Conservation (phyloP, 2,113 vertebrate genomes). For the Propithecus coquereli region DNA sequence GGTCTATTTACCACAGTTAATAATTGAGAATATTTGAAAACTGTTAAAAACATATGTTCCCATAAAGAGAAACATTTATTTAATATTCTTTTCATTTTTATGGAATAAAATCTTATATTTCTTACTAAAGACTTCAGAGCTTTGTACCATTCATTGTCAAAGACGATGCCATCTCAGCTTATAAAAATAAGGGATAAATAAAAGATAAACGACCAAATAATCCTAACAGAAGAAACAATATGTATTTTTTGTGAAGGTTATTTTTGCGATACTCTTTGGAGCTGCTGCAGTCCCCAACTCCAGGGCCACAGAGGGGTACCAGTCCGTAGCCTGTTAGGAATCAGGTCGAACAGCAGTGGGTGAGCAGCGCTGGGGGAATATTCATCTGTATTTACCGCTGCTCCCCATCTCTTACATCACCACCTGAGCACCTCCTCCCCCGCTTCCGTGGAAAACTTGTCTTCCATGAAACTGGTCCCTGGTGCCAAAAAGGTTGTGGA, state of each 20-base stretch:
- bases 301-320: no score
- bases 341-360: no score
- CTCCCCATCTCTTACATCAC: no score
- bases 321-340: no score
- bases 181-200: slow-evolving; percentile 69
- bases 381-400: no score
- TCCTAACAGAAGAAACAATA: neutral
- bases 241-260: neutral
- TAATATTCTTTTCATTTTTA: slow-evolving; percentile 70
- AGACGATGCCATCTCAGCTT: slow-evolving; percentile 73
- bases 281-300: no score
- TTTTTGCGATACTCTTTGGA: neutral
- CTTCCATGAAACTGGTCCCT: no score
- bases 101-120: slow-evolving; percentile 74
- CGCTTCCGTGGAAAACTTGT: no score
- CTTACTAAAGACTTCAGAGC: slow-evolving; percentile 70
- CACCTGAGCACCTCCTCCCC: no score
- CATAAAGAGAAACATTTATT: neutral
- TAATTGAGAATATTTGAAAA: slow-evolving; percentile 28
- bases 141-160: slow-evolving; percentile 76
- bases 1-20: neutral
- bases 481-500: no score
- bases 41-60: neutral
- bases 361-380: no score
- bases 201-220: neutral